Evolutionary conservation across 2,113 vertebrate genomes (phyloP).

Genomic region (Micromys minutus): DNA sequence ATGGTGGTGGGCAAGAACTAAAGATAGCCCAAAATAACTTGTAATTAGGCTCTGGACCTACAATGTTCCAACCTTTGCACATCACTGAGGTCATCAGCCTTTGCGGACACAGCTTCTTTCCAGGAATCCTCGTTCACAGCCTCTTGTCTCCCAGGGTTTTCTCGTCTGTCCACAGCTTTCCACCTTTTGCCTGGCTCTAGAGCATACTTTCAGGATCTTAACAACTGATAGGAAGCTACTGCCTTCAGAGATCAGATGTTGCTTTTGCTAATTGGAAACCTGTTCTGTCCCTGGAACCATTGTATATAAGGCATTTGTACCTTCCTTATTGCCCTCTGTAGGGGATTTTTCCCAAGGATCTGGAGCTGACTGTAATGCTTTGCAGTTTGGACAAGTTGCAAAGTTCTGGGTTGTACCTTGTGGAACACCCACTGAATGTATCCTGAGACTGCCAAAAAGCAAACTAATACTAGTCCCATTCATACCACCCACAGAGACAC

Average conservation of each 20-base stretch:
- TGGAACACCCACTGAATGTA: constrained; percentile 82
- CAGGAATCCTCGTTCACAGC: neutral
- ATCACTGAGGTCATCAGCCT: neutral
- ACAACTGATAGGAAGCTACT: neutral
- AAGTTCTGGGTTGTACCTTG: constrained; percentile 80
- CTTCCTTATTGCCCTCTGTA: constrained; percentile 81
- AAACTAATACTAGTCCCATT: constrained; percentile 75
- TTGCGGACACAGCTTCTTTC: neutral
- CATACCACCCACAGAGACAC: constrained; percentile 83
- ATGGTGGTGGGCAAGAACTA: neutral
- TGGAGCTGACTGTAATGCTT: constrained; percentile 67
- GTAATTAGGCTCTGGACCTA: neutral
- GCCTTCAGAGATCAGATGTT: neutral
- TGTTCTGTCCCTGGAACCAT: neutral
- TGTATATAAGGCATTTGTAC: constrained; percentile 53
- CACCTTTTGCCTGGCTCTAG: constrained; percentile 30
- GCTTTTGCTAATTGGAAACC: neutral
- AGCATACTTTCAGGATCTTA: neutral
- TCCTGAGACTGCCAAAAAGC: constrained; percentile 77
- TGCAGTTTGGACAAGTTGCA: constrained; percentile 66
- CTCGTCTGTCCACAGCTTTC: neutral
- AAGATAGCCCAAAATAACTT: neutral
- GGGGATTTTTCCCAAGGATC: constrained; percentile 79
- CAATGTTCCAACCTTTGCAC: neutral
- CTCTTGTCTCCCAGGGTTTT: neutral